Conservation (phyloP, 2,113 vertebrate species). For the Semnornis frantzii region DNA sequence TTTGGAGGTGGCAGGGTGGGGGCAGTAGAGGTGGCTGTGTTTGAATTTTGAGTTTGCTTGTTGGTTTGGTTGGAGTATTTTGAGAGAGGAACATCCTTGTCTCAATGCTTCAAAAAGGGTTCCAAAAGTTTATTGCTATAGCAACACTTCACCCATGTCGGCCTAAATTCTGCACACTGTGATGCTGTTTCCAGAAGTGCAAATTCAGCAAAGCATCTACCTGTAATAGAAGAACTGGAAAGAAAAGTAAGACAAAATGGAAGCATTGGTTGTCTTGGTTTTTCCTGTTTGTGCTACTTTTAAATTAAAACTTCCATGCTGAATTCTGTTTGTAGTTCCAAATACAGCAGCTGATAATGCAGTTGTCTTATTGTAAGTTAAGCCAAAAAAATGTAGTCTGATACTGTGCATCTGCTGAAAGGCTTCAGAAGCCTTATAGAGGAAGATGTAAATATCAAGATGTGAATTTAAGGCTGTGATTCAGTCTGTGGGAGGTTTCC, state of each 20-base stretch:
- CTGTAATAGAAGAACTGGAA: neutral
- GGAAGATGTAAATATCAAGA: neutral
- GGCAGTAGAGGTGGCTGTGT: neutral
- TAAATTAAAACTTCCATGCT: neutral
- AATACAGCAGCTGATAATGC: neutral
- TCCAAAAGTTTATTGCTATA: neutral
- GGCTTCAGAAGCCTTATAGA: neutral
- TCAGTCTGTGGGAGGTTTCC: neutral
- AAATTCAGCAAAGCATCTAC: neutral
- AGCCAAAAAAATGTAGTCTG: neutral
- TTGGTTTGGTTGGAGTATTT: neutral
- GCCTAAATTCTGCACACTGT: neutral
- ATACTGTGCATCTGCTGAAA: neutral
- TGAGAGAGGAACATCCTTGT: neutral
- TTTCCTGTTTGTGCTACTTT: neutral
- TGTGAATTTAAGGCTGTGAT: neutral
- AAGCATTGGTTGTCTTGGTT: neutral
- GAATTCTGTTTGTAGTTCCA: neutral
- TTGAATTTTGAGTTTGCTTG: neutral
- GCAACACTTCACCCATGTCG: neutral
- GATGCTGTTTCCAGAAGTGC: neutral
- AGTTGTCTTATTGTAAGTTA: neutral
- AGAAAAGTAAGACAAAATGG: neutral
- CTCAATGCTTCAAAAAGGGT: neutral
- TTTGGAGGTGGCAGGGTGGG: neutral